A percentile compares a stretch with the other conserved stretches of the same genome.
Conservation (phyloP, 1,140 invertebrate species). For the Homarus americanus region DNA sequence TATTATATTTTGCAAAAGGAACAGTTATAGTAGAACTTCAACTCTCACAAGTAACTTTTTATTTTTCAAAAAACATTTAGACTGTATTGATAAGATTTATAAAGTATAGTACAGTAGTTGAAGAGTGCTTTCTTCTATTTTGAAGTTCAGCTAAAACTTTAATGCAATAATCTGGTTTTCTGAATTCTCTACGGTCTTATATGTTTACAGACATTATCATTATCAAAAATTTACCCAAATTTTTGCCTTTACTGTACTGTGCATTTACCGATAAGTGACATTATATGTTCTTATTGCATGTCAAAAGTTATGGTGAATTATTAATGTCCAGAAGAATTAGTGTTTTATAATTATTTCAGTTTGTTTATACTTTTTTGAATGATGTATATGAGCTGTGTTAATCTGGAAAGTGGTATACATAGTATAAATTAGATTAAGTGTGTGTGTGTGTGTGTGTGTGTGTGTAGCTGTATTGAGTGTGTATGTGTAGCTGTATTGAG, state of each 20-base stretch:
- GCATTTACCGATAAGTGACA: neutral
- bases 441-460: neutral
- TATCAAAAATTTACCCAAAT: neutral
- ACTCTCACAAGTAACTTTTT: no score
- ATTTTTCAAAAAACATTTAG: no score
- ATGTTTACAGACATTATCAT: neutral
- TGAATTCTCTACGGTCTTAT: neutral
- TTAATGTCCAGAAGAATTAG: neutral
- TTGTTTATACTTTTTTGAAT: neutral
- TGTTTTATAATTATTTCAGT: neutral
- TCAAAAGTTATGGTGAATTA: neutral
- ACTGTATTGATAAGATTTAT: no score
- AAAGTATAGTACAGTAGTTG: no score
- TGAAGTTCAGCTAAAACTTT: no score
- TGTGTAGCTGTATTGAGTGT: no score
- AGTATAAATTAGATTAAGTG: neutral
- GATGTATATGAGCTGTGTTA: neutral
- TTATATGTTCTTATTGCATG: neutral
- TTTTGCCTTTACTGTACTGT: neutral
- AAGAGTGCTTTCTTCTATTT: no score
- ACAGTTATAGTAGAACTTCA: no score
- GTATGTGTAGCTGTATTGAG: no score
- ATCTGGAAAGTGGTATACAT: neutral
- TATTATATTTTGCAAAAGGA: neutral
- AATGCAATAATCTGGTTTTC: neutral